These are phyloP conservation scores for Spinus pinus DNA, from an alignment of 2,797 vertebrate genomes.

Conservation along the genomic window DNA sequence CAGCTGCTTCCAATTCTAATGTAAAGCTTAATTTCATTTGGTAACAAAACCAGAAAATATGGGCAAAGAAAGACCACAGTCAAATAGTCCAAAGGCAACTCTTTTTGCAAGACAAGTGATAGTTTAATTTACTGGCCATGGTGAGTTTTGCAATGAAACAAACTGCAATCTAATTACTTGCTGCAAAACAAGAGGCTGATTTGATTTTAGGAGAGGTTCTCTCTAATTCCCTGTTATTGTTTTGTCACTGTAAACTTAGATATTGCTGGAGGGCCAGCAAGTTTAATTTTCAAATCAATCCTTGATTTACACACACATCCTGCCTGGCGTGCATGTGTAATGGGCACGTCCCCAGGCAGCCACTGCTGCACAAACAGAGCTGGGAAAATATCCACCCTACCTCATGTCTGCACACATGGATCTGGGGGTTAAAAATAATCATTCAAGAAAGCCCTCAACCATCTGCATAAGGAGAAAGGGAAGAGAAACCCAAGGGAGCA, in stretches of 20 bases:
- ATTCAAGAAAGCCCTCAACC: not conserved
- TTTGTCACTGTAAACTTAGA: conserved; percentile 48
- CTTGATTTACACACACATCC: not conserved
- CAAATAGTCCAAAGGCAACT: conserved; percentile 8
- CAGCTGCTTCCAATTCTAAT: not conserved
- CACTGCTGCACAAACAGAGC: not conserved
- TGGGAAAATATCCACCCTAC: not conserved
- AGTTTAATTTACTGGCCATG: conserved; percentile 52
- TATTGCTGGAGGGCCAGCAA: conserved; percentile 17
- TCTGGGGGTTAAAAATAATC: not conserved
- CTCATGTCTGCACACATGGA: not conserved
- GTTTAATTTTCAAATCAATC: conserved; percentile 41
- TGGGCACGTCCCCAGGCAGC: not conserved
- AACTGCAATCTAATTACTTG: conserved; percentile 53
- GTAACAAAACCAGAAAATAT: not conserved
- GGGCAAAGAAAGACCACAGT: not conserved
- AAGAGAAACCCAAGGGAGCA: not conserved
- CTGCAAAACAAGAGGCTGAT: conserved; percentile 58
- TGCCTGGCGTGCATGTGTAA: not conserved
- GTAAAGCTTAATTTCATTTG: not conserved
- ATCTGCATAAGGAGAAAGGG: not conserved
- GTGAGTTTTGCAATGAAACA: conserved; percentile 50
- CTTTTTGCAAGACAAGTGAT: conserved; percentile 34
- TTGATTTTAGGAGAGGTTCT: conserved; percentile 50
- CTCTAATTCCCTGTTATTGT: conserved; percentile 42